Evolutionary conservation across 1,140 invertebrate species (phyloP).

Genomic region (Macrobrachium rosenbergii): DNA sequence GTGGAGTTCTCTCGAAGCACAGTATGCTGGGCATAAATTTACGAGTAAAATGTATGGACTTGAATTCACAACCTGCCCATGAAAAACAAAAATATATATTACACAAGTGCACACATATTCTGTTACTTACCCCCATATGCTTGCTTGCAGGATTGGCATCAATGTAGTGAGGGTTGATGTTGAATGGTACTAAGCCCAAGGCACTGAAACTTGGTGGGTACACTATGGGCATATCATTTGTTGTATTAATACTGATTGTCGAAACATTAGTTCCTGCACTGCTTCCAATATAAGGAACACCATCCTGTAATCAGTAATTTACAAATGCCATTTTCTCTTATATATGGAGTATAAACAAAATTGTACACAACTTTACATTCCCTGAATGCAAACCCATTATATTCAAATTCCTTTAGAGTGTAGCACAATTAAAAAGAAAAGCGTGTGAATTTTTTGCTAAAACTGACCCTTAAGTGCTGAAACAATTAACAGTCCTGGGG

Average conservation of each 20-base stretch:
- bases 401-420: too few relatives aligned
- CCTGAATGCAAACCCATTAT: too few relatives aligned
- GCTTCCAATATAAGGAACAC: constrained; percentile 82
- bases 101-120: too few relatives aligned
- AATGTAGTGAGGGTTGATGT: constrained; percentile 88
- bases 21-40: too few relatives aligned
- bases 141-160: constrained; percentile 76
- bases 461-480: too few relatives aligned
- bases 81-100: too few relatives aligned
- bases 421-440: too few relatives aligned
- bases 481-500: too few relatives aligned
- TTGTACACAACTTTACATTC: neutral
- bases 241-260: constrained; percentile 83
- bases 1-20: too few relatives aligned
- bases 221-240: constrained; percentile 89
- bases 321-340: neutral
- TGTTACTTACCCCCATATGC: constrained; percentile 62
- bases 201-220: constrained; percentile 82
- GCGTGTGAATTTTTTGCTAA: too few relatives aligned
- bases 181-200: constrained; percentile 82
- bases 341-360: neutral
- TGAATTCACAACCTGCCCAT: too few relatives aligned
- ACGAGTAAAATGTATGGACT: too few relatives aligned
- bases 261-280: constrained; percentile 89
- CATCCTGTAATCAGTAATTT: constrained; percentile 70